These are phyloP conservation scores for Gallinago paraguaiae DNA, from an alignment of 2,113 vertebrate species.

Conservation along the genomic window DNA sequence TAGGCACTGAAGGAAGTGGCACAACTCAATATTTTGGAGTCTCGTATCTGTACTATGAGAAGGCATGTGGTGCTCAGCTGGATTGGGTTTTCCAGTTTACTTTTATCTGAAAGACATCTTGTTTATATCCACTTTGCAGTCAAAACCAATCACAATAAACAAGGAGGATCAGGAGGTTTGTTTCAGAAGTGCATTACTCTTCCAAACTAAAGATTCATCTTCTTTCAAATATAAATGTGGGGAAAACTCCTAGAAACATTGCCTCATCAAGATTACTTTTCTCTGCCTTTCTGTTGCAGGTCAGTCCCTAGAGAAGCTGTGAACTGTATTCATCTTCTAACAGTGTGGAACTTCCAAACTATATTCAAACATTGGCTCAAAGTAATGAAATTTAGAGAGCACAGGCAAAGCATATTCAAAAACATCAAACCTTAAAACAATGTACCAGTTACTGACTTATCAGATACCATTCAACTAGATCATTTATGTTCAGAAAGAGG, in stretches of 20 bases:
- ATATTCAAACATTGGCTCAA: not conserved
- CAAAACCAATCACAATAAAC: not conserved
- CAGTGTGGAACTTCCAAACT: not conserved
- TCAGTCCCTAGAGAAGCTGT: not conserved
- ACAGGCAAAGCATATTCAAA: not conserved
- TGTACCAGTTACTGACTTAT: not conserved
- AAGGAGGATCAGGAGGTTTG: not conserved
- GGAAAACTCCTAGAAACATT: not conserved
- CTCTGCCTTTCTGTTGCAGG: not conserved
- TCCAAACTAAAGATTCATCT: not conserved
- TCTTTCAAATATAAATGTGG: not conserved
- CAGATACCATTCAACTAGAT: not conserved
- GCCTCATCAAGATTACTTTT: not conserved
- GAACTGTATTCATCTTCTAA: not conserved
- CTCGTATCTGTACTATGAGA: accelerated
- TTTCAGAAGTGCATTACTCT: not conserved
- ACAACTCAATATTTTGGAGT: not conserved
- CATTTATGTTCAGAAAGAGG: not conserved
- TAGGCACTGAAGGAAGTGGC: not conserved
- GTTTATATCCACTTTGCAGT: not conserved
- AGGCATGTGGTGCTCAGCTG: not conserved
- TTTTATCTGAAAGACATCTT: not conserved
- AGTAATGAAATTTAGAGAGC: not conserved
- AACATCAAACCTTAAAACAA: not conserved
- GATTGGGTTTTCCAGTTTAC: not conserved